These are phyloP conservation scores for Chaetodon trifascialis DNA, from an alignment of 2,113 vertebrate genomes.

Conservation along the genomic window DNA sequence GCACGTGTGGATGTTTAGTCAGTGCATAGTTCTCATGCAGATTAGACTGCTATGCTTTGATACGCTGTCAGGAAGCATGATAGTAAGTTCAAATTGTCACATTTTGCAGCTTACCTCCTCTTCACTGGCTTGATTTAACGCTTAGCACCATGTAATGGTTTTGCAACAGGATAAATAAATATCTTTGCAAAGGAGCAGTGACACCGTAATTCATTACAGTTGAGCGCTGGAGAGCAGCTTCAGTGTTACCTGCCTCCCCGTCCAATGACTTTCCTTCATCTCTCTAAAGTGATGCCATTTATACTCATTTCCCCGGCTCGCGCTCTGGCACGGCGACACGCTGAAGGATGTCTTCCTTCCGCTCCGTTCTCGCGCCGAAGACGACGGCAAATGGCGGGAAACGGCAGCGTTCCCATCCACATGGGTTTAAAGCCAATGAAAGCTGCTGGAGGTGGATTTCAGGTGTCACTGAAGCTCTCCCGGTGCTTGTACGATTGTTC, in stretches of 20 bases:
- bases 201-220: slow-evolving; percentile 82
- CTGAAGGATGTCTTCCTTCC: slow-evolving; percentile 49
- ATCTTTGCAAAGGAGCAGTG: slow-evolving; percentile 89
- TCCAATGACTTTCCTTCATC: slow-evolving; percentile 86
- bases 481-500: slow-evolving; percentile 38
- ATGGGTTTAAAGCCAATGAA: background rate
- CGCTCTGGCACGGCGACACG: background rate
- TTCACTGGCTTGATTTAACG: slow-evolving; percentile 91
- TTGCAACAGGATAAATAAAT: slow-evolving; percentile 90
- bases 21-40: slow-evolving; percentile 99
- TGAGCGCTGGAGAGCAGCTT: slow-evolving; percentile 86
- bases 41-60: slow-evolving; percentile 93
- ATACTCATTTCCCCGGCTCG: slow-evolving; percentile 52
- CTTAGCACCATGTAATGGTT: slow-evolving; percentile 97
- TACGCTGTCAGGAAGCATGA: slow-evolving; percentile 93
- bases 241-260: slow-evolving; percentile 90
- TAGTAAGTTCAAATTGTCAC: slow-evolving; percentile 89
- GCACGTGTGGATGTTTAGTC: slow-evolving; percentile 74
- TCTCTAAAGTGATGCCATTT: slow-evolving; percentile 69
- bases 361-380: background rate
- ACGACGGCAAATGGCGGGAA: background rate
- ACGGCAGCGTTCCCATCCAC: background rate
- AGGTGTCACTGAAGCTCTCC: slow-evolving; percentile 87
- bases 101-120: slow-evolving; percentile 84
- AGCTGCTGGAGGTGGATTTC: slow-evolving; percentile 43